Evolutionary conservation across 2,888 invertebrate species (phyloP).

Genomic region (Hyposoter didymator): DNA sequence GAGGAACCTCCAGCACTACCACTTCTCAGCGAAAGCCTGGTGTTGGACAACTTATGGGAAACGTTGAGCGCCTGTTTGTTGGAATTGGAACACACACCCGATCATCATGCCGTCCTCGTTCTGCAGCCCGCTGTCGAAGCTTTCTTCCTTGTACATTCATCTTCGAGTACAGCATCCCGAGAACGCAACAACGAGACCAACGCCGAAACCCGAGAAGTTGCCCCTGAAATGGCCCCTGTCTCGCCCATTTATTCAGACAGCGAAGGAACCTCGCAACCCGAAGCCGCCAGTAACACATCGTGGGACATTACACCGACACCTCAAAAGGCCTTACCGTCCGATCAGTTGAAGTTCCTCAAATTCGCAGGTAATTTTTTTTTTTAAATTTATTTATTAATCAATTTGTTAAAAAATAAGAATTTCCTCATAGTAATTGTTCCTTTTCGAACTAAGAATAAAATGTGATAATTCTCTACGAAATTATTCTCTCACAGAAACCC

Average conservation of each 20-base stretch:
- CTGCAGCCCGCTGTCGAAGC: conserved; percentile 95
- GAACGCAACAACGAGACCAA: conserved; percentile 75
- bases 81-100: conserved; percentile 92
- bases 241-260: conserved; percentile 81
- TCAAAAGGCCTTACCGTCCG: conserved; percentile 85
- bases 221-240: conserved; percentile 81
- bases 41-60: conserved; percentile 91
- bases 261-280: conserved; percentile 77
- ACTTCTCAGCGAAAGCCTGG: conserved; percentile 89
- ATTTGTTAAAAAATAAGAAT: too few species aligned
- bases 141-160: conserved; percentile 95
- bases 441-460: not conserved
- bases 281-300: conserved; percentile 73
- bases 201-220: conserved; percentile 78
- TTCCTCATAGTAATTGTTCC: not conserved
- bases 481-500: conserved; percentile 87
- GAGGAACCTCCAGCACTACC: conserved; percentile 83
- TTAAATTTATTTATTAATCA: too few species aligned
- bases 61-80: conserved; percentile 91
- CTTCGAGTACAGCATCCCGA: conserved; percentile 84
- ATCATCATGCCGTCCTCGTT: conserved; percentile 94
- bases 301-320: conserved; percentile 79
- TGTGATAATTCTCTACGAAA: not conserved
- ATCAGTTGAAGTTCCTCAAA: conserved; percentile 91
- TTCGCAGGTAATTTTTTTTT: conserved; percentile 88